Evolutionary conservation across 1,140 invertebrate genomes (phyloP), one percentile per base, ranked within the genome.

Genomic region (Sminthurinus signatus): DNA sequence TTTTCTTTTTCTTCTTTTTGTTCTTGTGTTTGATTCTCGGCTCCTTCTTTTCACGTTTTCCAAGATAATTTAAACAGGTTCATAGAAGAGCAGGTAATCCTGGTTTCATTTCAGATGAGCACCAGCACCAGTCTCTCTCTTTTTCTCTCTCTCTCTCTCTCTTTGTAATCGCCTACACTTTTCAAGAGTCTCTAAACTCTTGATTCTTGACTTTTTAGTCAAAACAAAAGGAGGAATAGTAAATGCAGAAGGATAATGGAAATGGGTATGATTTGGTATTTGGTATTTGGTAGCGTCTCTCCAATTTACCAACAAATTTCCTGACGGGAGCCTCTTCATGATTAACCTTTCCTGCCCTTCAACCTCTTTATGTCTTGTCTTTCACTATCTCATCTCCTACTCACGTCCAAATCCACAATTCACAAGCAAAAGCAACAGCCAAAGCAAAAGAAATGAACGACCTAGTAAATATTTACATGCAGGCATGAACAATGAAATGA

Each of bases 61-160:
- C 50, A 28, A 52, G 50, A 52, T 52, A 52, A 52, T 52, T 52
- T 52, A 52, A 52, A 52, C 50, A 52, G 50, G 50, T 52, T 52
- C 50, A 52, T 52, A 52, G 50, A 52, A n/a, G n/a, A n/a, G n/a
- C n/a, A n/a, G n/a, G 50, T 52, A 52, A 52, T 52, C 50, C 14
- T 52, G 50, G 50, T 52, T 52, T 52, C 50, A 52, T 52, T 52
- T 52, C 50, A 52, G 50, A 52, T 52, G 23, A 52, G 23, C 27
- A 52, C 50, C 50, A 28, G 32, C 15, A 5, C 32, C 32, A 36
- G 32, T 36, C 32, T 36, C 32, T 15, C 32, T 36, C 32, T 15
- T 15, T 36, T 36, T 15, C 32, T 36, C 32, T 36, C 32, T 36
- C 32, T 36, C n/a, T n/a, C n/a, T n/a, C n/a, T n/a, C n/a, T n/a